Base-by-base conservation (phyloP, 2,113 vertebrate genomes). In the Cynoglossus semilaevis region DNA sequence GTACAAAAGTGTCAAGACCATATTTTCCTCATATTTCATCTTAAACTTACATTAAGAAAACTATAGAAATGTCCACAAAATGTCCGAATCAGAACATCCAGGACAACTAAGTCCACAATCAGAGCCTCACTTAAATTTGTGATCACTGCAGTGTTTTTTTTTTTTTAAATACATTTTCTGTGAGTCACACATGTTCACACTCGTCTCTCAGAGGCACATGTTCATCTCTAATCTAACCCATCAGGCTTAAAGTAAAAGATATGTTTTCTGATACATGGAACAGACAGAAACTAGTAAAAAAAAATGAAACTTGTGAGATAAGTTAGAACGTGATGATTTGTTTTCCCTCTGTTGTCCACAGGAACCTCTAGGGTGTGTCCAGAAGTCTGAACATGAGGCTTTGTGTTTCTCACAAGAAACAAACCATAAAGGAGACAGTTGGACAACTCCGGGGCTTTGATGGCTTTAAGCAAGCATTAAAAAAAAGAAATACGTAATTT, bases 311-410 rank as follows among this genome's bases (percentile, higher is more conserved):
- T 17, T 16, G 4, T 0, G 4, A 15, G 15, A 4, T 41, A 15
- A 13, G 15, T 8, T 14, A 19, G 48, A n/a, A n/a, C n/a, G n/a
- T n/a, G n/a, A n/a, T n/a, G n/a, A n/a, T 35, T 51, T 9, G 5
- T 51, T 7, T 8, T 49, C 37, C 2, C 12, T 13, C 41, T 10
- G 54, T 52, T 54, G 11, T 51, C 8, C 44, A 18, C 58, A 88
- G 84, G 69, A 64, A 49, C 51, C 17, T n/a, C 38, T 52, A 10
- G 15, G 0, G 44, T 67, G 51, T 63, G 22, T 49, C n/a, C 51
- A 46, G 55, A 77, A 74, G 63, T 54, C 46, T 0, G 74, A 79
- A n/a, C 72, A 65, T 8, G 49, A 16, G 2, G 42, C 40, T 2
- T 15, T 41, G 17, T 51, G n/a, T 67, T 9, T 7, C 5, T 13